phyloP scores from a whole-genome alignment of 2,113 vertebrate species.

The zebrafish (Danio rerio) region DNA sequence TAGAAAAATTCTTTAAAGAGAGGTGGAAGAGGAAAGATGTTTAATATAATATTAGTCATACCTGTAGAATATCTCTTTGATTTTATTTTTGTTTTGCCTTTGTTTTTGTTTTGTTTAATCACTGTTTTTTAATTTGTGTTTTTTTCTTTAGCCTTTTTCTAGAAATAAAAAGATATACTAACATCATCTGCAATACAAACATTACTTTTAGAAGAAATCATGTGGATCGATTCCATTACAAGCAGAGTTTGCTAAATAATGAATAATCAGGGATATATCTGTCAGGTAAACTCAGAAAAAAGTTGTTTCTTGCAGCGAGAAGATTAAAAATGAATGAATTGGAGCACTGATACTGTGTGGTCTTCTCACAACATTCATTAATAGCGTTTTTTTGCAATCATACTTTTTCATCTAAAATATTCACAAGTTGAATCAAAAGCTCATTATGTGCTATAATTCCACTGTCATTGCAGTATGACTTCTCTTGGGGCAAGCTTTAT shows the following conservation, averaged over 20 bases:
- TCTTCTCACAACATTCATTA: slow-evolving; percentile 1
- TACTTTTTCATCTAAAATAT: slow-evolving; percentile 19
- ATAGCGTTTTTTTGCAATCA: slow-evolving; percentile 12
- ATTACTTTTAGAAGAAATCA: not conserved
- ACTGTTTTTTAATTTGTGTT: not conserved
- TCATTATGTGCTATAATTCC: slow-evolving; percentile 16
- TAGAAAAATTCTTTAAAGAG: too few species aligned
- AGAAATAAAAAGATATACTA: not conserved
- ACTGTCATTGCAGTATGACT: not conserved
- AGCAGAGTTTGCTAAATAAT: not conserved
- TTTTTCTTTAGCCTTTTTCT: not conserved
- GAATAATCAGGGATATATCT: not conserved
- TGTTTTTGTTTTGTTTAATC: not conserved
- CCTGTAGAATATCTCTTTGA: too few species aligned
- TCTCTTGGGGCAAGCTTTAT: not conserved
- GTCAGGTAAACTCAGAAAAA: not conserved
- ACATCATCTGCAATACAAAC: not conserved
- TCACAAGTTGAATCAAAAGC: not conserved
- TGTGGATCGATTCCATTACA: not conserved
- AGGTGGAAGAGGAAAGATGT: too few species aligned
- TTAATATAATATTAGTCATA: too few species aligned
- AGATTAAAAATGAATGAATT: slow-evolving; percentile 27
- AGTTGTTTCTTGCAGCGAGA: not conserved
- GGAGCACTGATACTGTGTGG: not conserved
- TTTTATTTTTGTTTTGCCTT: too few species aligned